Conservation (phyloP, 2,113 vertebrate species). For the Myanophis thanlyinensis region DNA sequence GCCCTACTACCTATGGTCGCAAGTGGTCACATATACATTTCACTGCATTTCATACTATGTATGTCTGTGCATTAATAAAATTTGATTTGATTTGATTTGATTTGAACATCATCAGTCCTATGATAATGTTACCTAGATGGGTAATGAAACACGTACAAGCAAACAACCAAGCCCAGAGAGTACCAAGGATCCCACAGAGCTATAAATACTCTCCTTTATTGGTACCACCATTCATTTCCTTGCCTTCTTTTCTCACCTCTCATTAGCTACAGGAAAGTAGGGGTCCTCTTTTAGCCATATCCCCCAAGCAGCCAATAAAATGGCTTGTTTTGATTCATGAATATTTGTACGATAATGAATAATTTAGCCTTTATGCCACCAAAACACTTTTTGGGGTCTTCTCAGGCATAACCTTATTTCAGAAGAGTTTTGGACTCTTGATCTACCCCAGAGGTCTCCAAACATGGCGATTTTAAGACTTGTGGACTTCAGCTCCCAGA, state of each 20-base stretch:
- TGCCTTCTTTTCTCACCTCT: neutral
- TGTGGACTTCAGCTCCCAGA: too few species aligned
- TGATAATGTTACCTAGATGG: too few species aligned
- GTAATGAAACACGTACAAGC: neutral
- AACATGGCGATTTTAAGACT: too few species aligned
- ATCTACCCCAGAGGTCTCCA: neutral
- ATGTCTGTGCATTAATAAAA: too few species aligned
- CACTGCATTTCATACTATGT: too few species aligned
- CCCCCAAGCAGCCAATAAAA: neutral
- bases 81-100: too few species aligned
- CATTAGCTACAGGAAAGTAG: neutral
- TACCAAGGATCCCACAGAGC: neutral
- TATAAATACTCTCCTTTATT: too few species aligned
- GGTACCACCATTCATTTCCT: neutral
- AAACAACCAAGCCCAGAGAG: neutral
- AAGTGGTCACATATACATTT: too few species aligned
- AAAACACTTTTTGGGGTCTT: neutral
- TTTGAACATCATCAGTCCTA: too few species aligned
- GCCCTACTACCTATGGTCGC: too few species aligned
- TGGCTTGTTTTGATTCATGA: neutral
- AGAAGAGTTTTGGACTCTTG: neutral
- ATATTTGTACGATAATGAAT: neutral
- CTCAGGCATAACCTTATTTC: neutral
- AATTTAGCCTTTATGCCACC: neutral
- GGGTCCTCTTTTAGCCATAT: neutral